Conservation (phyloP, 2,888 invertebrate species). For the Drosophila atripex region DNA sequence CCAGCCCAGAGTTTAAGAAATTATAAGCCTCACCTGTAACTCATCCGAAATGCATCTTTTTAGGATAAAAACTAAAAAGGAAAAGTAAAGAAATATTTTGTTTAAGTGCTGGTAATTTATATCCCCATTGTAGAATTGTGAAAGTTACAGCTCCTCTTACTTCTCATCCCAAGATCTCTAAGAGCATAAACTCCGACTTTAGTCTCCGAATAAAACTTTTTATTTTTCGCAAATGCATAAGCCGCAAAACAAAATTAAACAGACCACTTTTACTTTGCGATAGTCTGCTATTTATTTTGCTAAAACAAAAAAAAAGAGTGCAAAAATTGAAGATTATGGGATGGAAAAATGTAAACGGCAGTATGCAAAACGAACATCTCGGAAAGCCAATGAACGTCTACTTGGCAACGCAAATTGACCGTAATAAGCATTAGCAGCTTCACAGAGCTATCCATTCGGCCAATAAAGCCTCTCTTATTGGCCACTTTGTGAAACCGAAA, state of each 20-base stretch:
- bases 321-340: neutral
- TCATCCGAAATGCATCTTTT: too few relatives aligned
- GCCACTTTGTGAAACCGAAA: conserved; percentile 49
- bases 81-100: neutral
- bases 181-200: conserved; percentile 30
- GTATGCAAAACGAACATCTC: conserved; percentile 32
- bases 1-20: neutral
- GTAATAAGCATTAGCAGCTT: conserved; percentile 51
- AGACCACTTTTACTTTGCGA: conserved; percentile 19
- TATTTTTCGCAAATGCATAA: conserved; percentile 51
- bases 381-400: conserved; percentile 12
- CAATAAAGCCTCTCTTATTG: conserved; percentile 41
- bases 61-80: too few relatives aligned
- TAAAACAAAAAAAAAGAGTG: neutral
- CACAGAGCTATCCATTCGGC: conserved; percentile 4
- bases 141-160: conserved; percentile 12
- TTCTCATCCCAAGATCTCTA: conserved; percentile 16
- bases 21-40: neutral
- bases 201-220: conserved; percentile 53
- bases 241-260: conserved; percentile 8
- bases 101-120: neutral
- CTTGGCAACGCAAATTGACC: conserved; percentile 48
- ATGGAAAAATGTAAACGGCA: neutral
- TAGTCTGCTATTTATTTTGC: conserved; percentile 20
- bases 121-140: conserved; percentile 4